Base-by-base conservation (phyloP, 2,888 invertebrate species). In the Lydus trimaculatus region DNA sequence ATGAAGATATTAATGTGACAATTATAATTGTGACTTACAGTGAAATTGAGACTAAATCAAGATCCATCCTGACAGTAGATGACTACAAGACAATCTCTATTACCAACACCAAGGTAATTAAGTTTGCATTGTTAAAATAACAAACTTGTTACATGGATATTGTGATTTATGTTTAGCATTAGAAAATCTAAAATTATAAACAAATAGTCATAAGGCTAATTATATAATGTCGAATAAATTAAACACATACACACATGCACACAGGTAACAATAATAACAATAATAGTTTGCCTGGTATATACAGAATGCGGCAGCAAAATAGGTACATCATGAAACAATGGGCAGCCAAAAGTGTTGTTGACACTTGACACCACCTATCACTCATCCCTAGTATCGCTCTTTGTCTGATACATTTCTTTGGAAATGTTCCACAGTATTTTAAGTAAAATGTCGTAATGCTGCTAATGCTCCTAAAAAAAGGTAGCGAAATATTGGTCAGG, bases 101-200 rank as follows among this genome's bases (percentile, higher is more conserved):
- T 61, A 90, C 89, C 5, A 90, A 90, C 79, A 83, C 89, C 15
- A 90, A 90, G 86, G 90, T 90, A 85, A 80, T 84, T 72, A 65
- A 25, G 1, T 52, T 31, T 6, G 28, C n/a, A 63, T 63, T 31
- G 17, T 63, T 63, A 13, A 31, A 60, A 48, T 43, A 20, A 23
- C 60, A 20, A 61, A 15, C 20, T 13, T 9, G 15, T 61, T 59
- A 56, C 70, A 66, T 73, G n/a, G n/a, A n/a, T n/a, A n/a, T 65
- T 64, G 72, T 72, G 71, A 72, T 68, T 69, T 72, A 58, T 66
- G 58, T 66, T 68, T 68, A 72, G 65, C 67, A 67, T 61, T 70
- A 61, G 70, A 20, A 25, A 68, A 67, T 71, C 72, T 75, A 76
- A 73, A 70, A 72, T 76, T 76, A 75, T 67, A 58, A 64, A 31